Evolutionary conservation across 2,797 vertebrate genomes (phyloP).

Genomic region (Morelia viridis): DNA sequence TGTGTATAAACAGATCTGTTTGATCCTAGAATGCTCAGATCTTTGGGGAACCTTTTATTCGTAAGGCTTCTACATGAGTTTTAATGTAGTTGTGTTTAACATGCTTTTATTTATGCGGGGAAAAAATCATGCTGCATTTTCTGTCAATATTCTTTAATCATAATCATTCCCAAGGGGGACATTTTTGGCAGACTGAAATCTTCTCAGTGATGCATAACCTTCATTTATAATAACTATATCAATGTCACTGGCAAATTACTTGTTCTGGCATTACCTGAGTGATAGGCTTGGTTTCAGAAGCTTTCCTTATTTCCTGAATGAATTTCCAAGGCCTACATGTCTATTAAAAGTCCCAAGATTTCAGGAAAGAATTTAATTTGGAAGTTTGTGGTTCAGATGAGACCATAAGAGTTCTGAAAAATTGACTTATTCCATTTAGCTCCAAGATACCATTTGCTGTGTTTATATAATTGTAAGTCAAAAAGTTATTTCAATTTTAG

Average conservation of each 20-base stretch:
- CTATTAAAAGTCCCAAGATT: not conserved
- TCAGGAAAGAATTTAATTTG: not conserved
- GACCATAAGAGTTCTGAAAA: not conserved
- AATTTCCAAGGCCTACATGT: not conserved
- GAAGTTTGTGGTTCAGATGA: slow-evolving; percentile 7
- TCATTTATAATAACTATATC: slow-evolving; percentile 40
- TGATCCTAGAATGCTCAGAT: not conserved
- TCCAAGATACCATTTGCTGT: not conserved
- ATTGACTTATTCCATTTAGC: not conserved
- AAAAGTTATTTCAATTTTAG: not conserved
- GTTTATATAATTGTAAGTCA: not conserved
- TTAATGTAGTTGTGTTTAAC: not conserved
- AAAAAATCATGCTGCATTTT: not conserved
- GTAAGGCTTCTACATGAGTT: not conserved
- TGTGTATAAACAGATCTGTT: not conserved
- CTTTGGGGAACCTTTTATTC: not conserved
- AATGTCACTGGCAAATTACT: slow-evolving; percentile 53
- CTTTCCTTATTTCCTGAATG: slow-evolving; percentile 15
- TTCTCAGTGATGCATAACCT: slow-evolving; percentile 22
- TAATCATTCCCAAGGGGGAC: not conserved
- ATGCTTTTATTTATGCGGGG: not conserved
- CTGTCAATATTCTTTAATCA: not conserved
- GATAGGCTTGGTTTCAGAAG: slow-evolving; percentile 44
- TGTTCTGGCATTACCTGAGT: slow-evolving; percentile 32
- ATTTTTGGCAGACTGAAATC: slow-evolving; percentile 50